Percentiles rank a stretch among this genome's conserved stretches.
Evolutionary conservation across 2,113 vertebrate species (phyloP).

Genomic region (Gobiocypris rarus): DNA sequence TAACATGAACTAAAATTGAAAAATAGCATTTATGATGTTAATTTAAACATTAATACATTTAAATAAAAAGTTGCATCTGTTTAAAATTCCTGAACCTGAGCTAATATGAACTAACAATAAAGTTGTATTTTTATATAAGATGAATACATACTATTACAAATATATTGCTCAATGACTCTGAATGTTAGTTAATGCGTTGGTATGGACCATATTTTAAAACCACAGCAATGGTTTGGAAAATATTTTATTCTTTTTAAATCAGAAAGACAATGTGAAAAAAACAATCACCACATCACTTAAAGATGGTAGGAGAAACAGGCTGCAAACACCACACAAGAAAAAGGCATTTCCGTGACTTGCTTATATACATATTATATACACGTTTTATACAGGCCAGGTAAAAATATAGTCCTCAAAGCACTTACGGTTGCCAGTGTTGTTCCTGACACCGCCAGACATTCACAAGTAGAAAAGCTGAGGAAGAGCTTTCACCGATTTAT

Average conservation of each 20-base stretch:
- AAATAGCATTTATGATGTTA: too few relatives aligned
- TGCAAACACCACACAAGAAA: constrained; percentile 73
- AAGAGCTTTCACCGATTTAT: constrained; percentile 62
- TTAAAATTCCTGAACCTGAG: too few relatives aligned
- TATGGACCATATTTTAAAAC: neutral
- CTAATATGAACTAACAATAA: too few relatives aligned
- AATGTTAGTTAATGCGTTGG: too few relatives aligned
- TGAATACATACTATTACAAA: too few relatives aligned
- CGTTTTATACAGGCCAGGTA: constrained; percentile 75
- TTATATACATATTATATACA: constrained; percentile 75
- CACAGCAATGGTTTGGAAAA: constrained; percentile 68
- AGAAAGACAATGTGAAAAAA: constrained; percentile 64
- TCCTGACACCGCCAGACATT: constrained; percentile 71
- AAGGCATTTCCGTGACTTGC: constrained; percentile 79
- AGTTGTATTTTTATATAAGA: too few relatives aligned
- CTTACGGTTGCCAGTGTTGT: constrained; percentile 65
- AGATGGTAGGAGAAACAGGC: constrained; percentile 75
- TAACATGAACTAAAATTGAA: too few relatives aligned
- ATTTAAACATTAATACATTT: too few relatives aligned
- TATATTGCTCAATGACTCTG: too few relatives aligned
- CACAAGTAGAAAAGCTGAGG: constrained; percentile 69
- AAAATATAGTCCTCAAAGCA: constrained; percentile 77
- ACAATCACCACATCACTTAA: constrained; percentile 75
- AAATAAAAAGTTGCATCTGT: too few relatives aligned
- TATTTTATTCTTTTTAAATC: constrained; percentile 76